These are phyloP conservation scores for Channa argus DNA, from an alignment of 2,113 vertebrate species.

Conservation along the genomic window DNA sequence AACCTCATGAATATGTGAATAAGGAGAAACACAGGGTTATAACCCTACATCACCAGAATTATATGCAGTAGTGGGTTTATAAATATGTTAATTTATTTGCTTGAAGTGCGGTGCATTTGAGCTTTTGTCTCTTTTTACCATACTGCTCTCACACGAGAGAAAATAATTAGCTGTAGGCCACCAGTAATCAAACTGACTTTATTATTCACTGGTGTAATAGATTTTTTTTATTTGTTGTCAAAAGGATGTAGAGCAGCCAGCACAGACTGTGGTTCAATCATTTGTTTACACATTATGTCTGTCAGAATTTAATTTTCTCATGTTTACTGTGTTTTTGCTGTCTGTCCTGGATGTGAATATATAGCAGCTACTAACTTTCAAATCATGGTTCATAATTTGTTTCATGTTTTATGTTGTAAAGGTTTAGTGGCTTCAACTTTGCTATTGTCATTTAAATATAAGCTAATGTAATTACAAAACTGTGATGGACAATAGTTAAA, in stretches of 20 bases:
- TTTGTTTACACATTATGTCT: background rate
- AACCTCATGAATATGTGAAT: background rate
- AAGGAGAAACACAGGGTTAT: background rate
- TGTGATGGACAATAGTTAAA: background rate
- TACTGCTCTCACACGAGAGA: slow-evolving; percentile 19
- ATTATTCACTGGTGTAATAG: slow-evolving; percentile 20
- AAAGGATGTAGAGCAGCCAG: slow-evolving; percentile 27
- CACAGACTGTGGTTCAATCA: slow-evolving; percentile 10
- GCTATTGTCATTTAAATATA: background rate
- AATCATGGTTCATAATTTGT: too few species aligned
- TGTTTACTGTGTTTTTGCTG: background rate
- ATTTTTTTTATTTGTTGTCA: slow-evolving; percentile 17
- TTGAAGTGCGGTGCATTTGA: slow-evolving; percentile 6
- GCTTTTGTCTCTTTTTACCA: slow-evolving; percentile 16
- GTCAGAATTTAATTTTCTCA: background rate
- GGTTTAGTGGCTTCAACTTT: too few species aligned
- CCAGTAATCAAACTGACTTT: slow-evolving; percentile 37
- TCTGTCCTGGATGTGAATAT: background rate
- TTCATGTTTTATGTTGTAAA: background rate
- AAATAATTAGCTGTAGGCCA: slow-evolving; percentile 24
- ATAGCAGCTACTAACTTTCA: too few species aligned
- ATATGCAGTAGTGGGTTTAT: background rate
- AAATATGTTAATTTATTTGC: background rate
- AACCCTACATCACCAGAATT: background rate
- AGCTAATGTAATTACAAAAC: background rate